Conservation (phyloP, 2,113 vertebrate species). For the Mustela lutreola region DNA sequence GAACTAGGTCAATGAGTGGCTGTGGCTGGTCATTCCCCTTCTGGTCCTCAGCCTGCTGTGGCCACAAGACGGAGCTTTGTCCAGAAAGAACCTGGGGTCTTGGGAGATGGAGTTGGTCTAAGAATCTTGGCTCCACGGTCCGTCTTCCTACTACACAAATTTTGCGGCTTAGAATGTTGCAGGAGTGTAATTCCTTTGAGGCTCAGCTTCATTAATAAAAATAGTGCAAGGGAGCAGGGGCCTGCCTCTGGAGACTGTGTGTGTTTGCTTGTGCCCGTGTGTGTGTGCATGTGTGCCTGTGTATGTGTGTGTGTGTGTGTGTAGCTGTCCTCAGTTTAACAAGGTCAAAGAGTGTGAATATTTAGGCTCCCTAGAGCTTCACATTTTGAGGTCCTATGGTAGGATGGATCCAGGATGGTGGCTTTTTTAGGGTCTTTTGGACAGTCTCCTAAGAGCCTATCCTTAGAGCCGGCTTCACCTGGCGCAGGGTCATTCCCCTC, state of each 20-base stretch:
- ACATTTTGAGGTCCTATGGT: background rate
- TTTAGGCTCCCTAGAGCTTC: background rate
- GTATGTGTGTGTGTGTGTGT: too few relatives aligned
- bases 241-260: background rate
- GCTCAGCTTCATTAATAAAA: background rate
- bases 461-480: background rate
- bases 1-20: background rate
- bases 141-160: background rate
- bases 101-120: too few relatives aligned
- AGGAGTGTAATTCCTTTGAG: background rate
- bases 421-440: background rate
- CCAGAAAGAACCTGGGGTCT: background rate
- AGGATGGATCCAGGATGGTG: background rate
- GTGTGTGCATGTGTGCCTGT: too few relatives aligned
- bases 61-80: background rate
- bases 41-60: background rate
- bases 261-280: background rate
- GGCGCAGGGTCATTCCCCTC: too few relatives aligned
- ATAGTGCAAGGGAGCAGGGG: background rate
- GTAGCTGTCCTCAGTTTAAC: background rate
- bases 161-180: background rate
- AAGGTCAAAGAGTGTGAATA: background rate
- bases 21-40: background rate
- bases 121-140: background rate
- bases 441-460: background rate